Conservation (phyloP, 2,888 invertebrate species). For the Stenichneumon culpator region DNA sequence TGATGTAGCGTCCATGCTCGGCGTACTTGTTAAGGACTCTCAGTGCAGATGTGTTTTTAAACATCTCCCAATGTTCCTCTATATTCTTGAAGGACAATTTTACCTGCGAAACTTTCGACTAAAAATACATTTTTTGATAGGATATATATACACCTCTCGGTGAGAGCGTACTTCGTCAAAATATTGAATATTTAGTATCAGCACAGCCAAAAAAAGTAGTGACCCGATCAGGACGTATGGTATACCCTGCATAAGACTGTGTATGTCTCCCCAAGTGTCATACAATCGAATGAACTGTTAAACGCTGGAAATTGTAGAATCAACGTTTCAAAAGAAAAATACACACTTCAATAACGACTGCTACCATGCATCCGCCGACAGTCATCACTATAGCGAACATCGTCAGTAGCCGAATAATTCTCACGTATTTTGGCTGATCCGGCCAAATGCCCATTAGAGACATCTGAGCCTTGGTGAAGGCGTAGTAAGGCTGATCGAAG, state of each 20-base stretch:
- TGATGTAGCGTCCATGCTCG: not conserved
- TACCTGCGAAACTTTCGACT: not conserved
- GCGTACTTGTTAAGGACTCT: not conserved
- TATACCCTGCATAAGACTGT: not conserved
- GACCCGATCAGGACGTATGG: not conserved
- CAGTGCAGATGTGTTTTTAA: not conserved
- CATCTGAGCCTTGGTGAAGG: too few relatives aligned
- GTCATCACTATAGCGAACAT: not conserved
- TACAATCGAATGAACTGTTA: not conserved
- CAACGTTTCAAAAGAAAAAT: too few relatives aligned
- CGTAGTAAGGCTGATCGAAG: too few relatives aligned
- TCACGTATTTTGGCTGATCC: not conserved
- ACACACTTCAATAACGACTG: not conserved
- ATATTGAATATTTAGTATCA: not conserved
- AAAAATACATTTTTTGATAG: not conserved
- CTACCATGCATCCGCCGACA: not conserved
- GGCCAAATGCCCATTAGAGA: slow-evolving; percentile 5
- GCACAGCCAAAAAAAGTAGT: too few relatives aligned
- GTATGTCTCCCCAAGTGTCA: not conserved
- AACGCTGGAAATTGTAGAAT: not conserved
- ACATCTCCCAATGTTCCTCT: not conserved
- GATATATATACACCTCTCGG: too few relatives aligned
- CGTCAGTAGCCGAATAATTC: not conserved
- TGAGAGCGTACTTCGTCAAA: not conserved
- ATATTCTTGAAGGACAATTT: not conserved